Evolutionary conservation across 2,113 vertebrate genomes (phyloP).

Genomic region (Connochaetes taurinus): DNA sequence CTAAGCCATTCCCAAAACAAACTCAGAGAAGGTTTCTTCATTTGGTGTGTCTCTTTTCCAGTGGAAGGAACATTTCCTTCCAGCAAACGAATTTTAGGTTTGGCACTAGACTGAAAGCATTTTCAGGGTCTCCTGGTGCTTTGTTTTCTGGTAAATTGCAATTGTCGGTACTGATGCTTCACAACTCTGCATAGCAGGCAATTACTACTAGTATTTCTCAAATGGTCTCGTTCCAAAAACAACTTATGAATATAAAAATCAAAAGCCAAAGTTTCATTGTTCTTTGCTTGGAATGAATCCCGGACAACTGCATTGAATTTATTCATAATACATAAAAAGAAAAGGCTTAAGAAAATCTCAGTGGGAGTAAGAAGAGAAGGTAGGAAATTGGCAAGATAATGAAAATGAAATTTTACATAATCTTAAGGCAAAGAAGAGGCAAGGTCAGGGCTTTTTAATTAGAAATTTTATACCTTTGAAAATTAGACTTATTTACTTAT

Average conservation of each 20-base stretch:
- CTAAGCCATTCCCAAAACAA: constrained; percentile 45
- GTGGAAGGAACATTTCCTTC: constrained; percentile 45
- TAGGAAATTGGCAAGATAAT: constrained; percentile 33
- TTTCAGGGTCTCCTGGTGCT: constrained; percentile 53
- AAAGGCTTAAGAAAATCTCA: constrained; percentile 30
- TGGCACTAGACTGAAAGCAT: constrained; percentile 33
- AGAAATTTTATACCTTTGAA: constrained; percentile 53
- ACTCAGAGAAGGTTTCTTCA: neutral
- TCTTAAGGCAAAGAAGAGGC: neutral
- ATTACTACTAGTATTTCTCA: constrained; percentile 68
- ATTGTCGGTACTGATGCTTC: constrained; percentile 48
- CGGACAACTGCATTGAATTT: constrained; percentile 61
- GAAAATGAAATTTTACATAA: constrained; percentile 32
- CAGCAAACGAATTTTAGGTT: constrained; percentile 40
- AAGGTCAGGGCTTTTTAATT: neutral
- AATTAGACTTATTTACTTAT: constrained; percentile 38
- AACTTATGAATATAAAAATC: constrained; percentile 70
- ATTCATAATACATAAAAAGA: constrained; percentile 60
- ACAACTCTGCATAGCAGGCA: constrained; percentile 12
- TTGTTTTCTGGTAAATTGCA: constrained; percentile 42
- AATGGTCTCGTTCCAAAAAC: constrained; percentile 57
- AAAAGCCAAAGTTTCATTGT: constrained; percentile 71
- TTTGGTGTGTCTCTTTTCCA: constrained; percentile 50
- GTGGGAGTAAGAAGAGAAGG: constrained; percentile 50
- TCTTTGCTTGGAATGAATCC: constrained; percentile 61